These are phyloP conservation scores for Anguilla obscura DNA, from an alignment of 2,797 vertebrate genomes.

Conservation along the genomic window DNA sequence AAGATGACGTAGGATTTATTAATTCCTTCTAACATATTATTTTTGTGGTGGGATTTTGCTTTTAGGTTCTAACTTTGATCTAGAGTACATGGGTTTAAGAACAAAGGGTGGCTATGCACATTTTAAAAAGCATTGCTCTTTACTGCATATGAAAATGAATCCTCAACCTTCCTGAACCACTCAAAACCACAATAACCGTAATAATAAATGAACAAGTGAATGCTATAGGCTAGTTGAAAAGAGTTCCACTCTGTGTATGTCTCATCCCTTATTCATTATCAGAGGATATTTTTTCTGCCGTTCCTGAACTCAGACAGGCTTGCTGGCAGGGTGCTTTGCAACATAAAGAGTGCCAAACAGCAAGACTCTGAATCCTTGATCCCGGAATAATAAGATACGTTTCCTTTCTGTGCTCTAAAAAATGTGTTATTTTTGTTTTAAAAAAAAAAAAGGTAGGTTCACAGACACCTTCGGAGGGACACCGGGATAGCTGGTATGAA, in stretches of 20 bases:
- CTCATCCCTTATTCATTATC: slow-evolving; percentile 30
- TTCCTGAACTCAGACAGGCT: neutral
- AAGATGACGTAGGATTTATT: slow-evolving; percentile 4
- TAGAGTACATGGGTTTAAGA: neutral
- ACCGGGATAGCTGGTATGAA: slow-evolving; percentile 34
- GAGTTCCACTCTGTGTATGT: neutral
- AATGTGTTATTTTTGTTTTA: slow-evolving; percentile 27
- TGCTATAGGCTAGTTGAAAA: neutral
- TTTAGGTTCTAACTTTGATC: slow-evolving; percentile 15
- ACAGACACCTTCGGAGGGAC: slow-evolving; percentile 29
- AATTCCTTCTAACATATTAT: slow-evolving; percentile 6
- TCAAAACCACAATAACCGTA: slow-evolving; percentile 31
- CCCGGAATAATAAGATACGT: slow-evolving; percentile 17
- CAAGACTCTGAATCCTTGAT: slow-evolving; percentile 2
- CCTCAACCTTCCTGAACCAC: slow-evolving; percentile 11
- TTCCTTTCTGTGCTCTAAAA: slow-evolving; percentile 32
- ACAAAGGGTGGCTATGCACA: slow-evolving; percentile 26
- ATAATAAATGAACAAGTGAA: slow-evolving; percentile 25
- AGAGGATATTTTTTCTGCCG: neutral
- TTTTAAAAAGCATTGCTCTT: slow-evolving; percentile 21
- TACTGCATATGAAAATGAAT: slow-evolving; percentile 30
- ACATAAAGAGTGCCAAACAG: neutral
- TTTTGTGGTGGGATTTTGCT: slow-evolving; percentile 10
- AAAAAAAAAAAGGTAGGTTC: slow-evolving; percentile 30
- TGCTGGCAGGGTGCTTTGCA: neutral